Evolutionary conservation across 2,888 invertebrate genomes (phyloP), one percentile per base, ranked within the genome.

Genomic region (Pammene fasciana): DNA sequence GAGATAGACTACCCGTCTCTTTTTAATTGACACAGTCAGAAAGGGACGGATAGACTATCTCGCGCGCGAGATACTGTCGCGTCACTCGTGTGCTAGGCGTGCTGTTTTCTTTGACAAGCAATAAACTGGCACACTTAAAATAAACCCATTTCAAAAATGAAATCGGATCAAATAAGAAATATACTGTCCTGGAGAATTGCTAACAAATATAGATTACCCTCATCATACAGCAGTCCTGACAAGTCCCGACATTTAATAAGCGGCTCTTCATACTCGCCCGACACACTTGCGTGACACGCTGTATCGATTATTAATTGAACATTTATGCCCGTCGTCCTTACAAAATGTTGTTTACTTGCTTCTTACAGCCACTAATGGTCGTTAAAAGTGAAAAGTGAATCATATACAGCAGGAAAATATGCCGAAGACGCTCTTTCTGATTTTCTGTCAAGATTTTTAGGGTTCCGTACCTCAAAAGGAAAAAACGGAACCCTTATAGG

Each of bases 301-400:
- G 56, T 62, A 68, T 65, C 59, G 67, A 61, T 67, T 70, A 70
- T 67, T 67, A 67, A 70, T 61, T 67, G 62, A 50, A 67, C 46
- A 36, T 56, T 59, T 67, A 56, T 59, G 41, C 48, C 18, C 50
- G 52, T 62, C 54, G 60, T 55, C 36, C 45, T 64, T 65, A 54
- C 54, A 62, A 61, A 74, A 73, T 66, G 73, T 67, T 74, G 72
- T 73, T 75, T 72, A 68, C 67, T 52, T 70, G 70, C 66, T 52
- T 72, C 62, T 56, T 62, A 67, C 73, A 75, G 38, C 71, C 60
- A 71, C 78, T 80, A 82, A 81, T 81, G 78, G 75, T 70, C 73
- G 70, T 73, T 74, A 70, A 70, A 71, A 67, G 56, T 65, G 72
- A 71, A 71, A 65, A 62, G 62, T 67, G 72, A 68, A 67, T 72